A percentile compares a stretch with the other conserved stretches of the same genome.
phyloP scores from a whole-genome alignment of 2,113 vertebrate genomes.

The Limnothrissa miodon region DNA sequence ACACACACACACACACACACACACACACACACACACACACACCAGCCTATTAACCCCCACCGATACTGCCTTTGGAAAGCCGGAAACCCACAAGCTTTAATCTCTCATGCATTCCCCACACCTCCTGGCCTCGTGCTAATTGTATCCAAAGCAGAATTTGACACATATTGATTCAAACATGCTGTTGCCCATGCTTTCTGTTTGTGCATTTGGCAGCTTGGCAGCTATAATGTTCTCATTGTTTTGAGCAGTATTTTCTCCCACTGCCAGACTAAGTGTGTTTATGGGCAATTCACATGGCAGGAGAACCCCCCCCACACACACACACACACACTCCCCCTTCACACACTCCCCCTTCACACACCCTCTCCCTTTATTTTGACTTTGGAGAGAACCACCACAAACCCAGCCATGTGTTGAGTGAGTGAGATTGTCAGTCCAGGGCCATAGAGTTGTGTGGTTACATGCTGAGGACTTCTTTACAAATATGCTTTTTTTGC shows the following conservation, averaged over 20 bases:
- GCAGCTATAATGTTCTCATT: slow-evolving; percentile 55
- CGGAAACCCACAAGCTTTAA: background rate
- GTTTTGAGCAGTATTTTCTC: slow-evolving; percentile 41
- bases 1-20: slow-evolving; percentile 1
- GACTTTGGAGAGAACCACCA: slow-evolving; percentile 29
- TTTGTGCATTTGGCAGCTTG: slow-evolving; percentile 42
- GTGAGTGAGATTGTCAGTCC: background rate
- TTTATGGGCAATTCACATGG: background rate
- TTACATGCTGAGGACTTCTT: background rate
- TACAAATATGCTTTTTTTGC: too few species aligned
- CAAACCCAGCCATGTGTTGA: slow-evolving; percentile 18
- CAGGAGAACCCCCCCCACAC: background rate
- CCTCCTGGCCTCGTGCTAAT: slow-evolving; percentile 26
- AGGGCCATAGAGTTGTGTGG: background rate
- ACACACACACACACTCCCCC: too few species aligned
- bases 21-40: background rate
- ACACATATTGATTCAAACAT: slow-evolving; percentile 65
- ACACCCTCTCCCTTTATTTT: background rate
- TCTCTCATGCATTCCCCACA: background rate
- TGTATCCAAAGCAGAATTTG: slow-evolving; percentile 64
- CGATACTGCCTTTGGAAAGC: background rate
- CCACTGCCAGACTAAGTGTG: background rate
- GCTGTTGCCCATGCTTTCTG: slow-evolving; percentile 46
- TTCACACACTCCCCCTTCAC: background rate
- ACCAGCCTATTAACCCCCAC: background rate